A percentile compares a stretch with the other conserved stretches of the same genome.
Evolutionary conservation across 2,797 vertebrate species (phyloP).

Genomic region (Toxotes lorentzi): DNA sequence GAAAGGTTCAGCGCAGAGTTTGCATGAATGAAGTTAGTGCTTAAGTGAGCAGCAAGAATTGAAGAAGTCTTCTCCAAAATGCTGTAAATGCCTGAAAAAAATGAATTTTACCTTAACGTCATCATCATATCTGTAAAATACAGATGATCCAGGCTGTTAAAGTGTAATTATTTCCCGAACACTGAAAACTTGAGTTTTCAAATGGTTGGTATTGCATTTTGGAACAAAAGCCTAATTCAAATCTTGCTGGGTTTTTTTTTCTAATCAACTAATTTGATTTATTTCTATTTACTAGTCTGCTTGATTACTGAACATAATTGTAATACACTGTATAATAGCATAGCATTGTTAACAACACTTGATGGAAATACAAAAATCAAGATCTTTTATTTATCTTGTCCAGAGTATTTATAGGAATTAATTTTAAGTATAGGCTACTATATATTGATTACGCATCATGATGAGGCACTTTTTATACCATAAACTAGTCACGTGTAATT

Average conservation of each 20-base stretch:
- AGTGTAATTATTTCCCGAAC: not conserved
- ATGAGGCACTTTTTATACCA: constrained; percentile 69
- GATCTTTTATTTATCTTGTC: constrained; percentile 64
- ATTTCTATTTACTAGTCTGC: constrained; percentile 27
- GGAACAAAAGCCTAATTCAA: constrained; percentile 23
- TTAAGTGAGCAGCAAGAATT: constrained; percentile 38
- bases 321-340: constrained; percentile 60
- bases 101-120: not conserved
- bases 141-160: not conserved
- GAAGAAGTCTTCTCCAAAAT: constrained; percentile 49
- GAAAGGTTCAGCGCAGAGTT: constrained; percentile 26
- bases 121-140: constrained; percentile 7
- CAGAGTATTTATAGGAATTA: constrained; percentile 61
- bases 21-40: constrained; percentile 16
- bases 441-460: constrained; percentile 56
- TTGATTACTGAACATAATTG: constrained; percentile 39
- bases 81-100: constrained; percentile 15
- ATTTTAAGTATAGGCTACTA: constrained; percentile 43
- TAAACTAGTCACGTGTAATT: constrained; percentile 37
- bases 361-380: constrained; percentile 39
- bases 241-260: constrained; percentile 33
- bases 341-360: constrained; percentile 35
- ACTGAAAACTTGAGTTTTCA: not conserved
- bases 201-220: constrained; percentile 17
- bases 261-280: constrained; percentile 2